Evolutionary conservation across 2,888 invertebrate genomes (phyloP).

Genomic region (Synanthedon myopaeformis): DNA sequence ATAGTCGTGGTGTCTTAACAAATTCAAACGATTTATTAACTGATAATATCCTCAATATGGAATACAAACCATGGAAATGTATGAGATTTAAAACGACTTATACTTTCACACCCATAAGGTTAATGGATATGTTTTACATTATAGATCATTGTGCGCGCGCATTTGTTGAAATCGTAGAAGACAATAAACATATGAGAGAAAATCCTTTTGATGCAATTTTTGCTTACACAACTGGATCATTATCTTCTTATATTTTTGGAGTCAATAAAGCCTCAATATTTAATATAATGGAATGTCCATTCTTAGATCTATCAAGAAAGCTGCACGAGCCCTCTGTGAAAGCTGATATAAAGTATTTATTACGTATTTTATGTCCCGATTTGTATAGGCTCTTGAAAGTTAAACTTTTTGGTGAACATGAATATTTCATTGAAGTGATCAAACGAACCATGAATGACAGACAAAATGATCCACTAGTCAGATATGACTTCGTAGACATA

Average conservation of each 20-base stretch:
- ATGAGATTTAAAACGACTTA: slow-evolving; percentile 46
- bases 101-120: slow-evolving; percentile 38
- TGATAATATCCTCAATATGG: slow-evolving; percentile 36
- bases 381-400: slow-evolving; percentile 25
- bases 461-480: slow-evolving; percentile 12
- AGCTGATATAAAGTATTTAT: slow-evolving; percentile 16
- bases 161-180: slow-evolving; percentile 28
- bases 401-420: slow-evolving; percentile 30
- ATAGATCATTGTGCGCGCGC: slow-evolving; percentile 36
- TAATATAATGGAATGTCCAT: background rate
- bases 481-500: slow-evolving; percentile 40
- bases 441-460: slow-evolving; percentile 31
- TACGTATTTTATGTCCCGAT: slow-evolving; percentile 21
- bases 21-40: slow-evolving; percentile 34
- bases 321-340: slow-evolving; percentile 16
- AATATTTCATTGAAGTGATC: slow-evolving; percentile 39
- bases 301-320: slow-evolving; percentile 25
- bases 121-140: slow-evolving; percentile 49
- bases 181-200: slow-evolving; percentile 15
- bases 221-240: slow-evolving; percentile 36
- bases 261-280: background rate
- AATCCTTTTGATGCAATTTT: slow-evolving; percentile 31
- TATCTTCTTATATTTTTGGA: slow-evolving; percentile 24
- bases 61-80: slow-evolving; percentile 39
- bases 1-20: slow-evolving; percentile 27